A percentile compares a stretch with the other conserved stretches of the same genome.
phyloP scores from a whole-genome alignment of 2,113 vertebrate species.

The Corydoras sp. region DNA sequence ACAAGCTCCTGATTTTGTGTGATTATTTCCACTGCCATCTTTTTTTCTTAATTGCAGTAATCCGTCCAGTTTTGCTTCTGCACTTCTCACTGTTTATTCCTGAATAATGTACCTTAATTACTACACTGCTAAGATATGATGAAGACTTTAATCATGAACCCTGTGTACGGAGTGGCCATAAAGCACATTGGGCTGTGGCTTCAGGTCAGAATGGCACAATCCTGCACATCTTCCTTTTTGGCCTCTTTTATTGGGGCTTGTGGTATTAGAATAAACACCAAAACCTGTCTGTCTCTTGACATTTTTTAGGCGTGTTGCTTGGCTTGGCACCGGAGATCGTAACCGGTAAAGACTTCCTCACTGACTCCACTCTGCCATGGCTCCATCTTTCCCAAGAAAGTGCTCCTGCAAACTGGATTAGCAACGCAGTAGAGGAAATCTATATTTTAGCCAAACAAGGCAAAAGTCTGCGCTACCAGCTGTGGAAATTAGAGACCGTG shows the following conservation, averaged over 20 bases:
- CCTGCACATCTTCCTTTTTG: neutral
- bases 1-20: too few species aligned
- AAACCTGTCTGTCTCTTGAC: neutral
- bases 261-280: neutral
- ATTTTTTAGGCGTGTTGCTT: slow-evolving; percentile 59
- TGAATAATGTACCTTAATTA: slow-evolving; percentile 49
- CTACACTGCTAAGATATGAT: slow-evolving; percentile 70
- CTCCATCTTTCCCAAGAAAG: slow-evolving; percentile 39
- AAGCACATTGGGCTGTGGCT: slow-evolving; percentile 80
- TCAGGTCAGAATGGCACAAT: slow-evolving; percentile 64
- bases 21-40: too few species aligned
- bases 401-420: slow-evolving; percentile 9
- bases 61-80: neutral
- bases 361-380: slow-evolving; percentile 60
- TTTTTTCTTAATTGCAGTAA: too few species aligned
- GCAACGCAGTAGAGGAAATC: slow-evolving; percentile 34
- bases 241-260: too few species aligned
- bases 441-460: slow-evolving; percentile 79
- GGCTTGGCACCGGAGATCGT: slow-evolving; percentile 50
- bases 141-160: slow-evolving; percentile 87
- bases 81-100: neutral
- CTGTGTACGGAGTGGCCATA: slow-evolving; percentile 70
- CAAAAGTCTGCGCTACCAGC: slow-evolving; percentile 80
- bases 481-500: slow-evolving; percentile 71
- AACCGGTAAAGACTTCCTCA: slow-evolving; percentile 20